Conservation (phyloP, 1,140 invertebrate species). For the Anthonomus grandis region DNA sequence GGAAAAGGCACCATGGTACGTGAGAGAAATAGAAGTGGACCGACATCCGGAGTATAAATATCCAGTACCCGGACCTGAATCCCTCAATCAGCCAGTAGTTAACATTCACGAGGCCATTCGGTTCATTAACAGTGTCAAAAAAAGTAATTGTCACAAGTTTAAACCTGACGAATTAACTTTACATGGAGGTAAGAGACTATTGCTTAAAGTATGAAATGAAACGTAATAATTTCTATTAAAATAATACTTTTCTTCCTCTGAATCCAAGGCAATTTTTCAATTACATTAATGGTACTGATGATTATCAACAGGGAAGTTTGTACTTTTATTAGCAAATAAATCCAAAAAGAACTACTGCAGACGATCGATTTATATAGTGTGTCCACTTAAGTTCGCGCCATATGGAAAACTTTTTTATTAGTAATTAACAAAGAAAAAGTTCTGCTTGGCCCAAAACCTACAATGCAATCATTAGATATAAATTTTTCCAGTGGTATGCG, state of each 20-base stretch:
- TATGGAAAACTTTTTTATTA: too few relatives aligned
- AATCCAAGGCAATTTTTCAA: background rate
- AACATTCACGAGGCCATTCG: conserved; percentile 77
- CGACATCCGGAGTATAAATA: conserved; percentile 70
- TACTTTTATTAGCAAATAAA: too few relatives aligned
- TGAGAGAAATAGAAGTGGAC: conserved; percentile 72
- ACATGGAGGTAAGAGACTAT: conserved; percentile 57
- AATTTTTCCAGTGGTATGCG: too few relatives aligned
- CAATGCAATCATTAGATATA: too few relatives aligned
- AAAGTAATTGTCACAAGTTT: conserved; percentile 67
- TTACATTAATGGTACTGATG: too few relatives aligned
- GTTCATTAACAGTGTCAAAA: conserved; percentile 71
- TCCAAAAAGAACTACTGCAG: too few relatives aligned
- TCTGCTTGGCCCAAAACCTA: too few relatives aligned
- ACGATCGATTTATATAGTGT: too few relatives aligned
- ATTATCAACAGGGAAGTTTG: too few relatives aligned
- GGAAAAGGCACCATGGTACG: conserved; percentile 63
- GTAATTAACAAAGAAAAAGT: too few relatives aligned
- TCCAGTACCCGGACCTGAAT: conserved; percentile 59
- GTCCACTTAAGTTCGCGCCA: too few relatives aligned
- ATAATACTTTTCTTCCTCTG: background rate
- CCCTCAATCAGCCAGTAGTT: conserved; percentile 61
- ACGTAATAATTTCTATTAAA: background rate
- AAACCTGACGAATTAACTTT: conserved; percentile 68
- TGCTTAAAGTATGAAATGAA: too few relatives aligned